Evolutionary conservation across 2,113 vertebrate genomes (phyloP), one percentile per base, ranked within the genome.

Genomic region (Otus sunia): DNA sequence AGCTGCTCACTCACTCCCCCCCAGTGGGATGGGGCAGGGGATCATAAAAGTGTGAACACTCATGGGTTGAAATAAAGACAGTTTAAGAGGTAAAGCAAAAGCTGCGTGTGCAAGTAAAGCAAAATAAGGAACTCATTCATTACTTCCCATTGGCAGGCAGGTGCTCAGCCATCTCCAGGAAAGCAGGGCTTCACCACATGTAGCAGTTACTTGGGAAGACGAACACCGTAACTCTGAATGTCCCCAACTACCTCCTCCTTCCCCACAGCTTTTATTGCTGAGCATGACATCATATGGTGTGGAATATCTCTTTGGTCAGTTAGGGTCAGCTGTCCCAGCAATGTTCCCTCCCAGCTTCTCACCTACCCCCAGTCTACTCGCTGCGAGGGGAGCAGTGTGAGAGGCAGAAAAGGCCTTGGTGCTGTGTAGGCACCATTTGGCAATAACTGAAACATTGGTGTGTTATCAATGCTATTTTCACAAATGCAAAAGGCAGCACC

Each of bases 181-280:
- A 36, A 76, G n/a, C 63, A 58, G 43, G 7, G 12, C 49, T 73
- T 9, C 39, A 22, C 5, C 25, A 72, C 2, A 1, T 1, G 1
- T 23, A 36, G 34, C 0, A 3, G 37, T 18, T 39, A 45, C n/a
- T 19, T 39, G 63, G 58, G 27, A 47, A 55, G 23, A 55, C 67
- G 49, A 75, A 49, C 2, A 2, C 10, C 2, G 1, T 32, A 36
- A 50, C 26, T 73, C 49, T 39, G 29, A 58, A 82, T 1, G 2
- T n/a, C 3, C 17, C 11, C 22, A 43, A 37, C 50, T 64, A 87
- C 43, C 18, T 73, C 15, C 41, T 83, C 5, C 86, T 81, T 67
- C 41, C 37, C 37, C 27, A 56, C 18, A 78, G 45, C 39, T 82
- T 90, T 69, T 39, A 22, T 9, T 69, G 30, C 49, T 45, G 25